A percentile compares a stretch with the other conserved stretches of the same genome.
phyloP scores from a whole-genome alignment of 2,113 vertebrate species.

The Capreolus pygargus region DNA sequence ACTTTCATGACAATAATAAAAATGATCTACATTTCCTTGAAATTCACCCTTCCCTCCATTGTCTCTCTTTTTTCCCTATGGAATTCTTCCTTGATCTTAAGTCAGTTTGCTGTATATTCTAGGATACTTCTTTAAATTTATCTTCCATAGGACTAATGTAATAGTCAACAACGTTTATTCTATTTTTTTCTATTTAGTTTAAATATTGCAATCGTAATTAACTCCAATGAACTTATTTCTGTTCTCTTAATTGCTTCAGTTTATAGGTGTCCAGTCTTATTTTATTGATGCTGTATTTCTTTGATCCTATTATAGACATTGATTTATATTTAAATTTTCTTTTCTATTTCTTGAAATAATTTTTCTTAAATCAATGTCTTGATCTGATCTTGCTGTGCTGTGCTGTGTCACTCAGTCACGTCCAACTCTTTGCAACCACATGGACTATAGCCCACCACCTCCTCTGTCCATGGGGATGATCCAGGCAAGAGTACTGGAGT shows the following conservation, averaged over 20 bases:
- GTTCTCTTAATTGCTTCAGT: not conserved
- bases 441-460: not conserved
- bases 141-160: not conserved
- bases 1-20: not conserved
- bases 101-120: not conserved
- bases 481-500: not conserved
- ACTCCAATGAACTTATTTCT: not conserved
- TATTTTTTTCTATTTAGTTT: not conserved
- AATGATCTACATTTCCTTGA: not conserved
- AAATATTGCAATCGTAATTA: not conserved
- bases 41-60: not conserved
- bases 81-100: not conserved
- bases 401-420: not conserved
- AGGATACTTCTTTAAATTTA: not conserved
- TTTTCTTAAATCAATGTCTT: not conserved
- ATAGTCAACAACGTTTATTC: not conserved
- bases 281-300: not conserved
- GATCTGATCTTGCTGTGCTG: not conserved
- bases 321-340: not conserved
- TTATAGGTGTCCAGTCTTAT: not conserved
- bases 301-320: not conserved
- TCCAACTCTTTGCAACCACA: accelerated
- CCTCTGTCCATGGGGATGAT: not conserved
- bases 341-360: not conserved
- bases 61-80: not conserved